phyloP scores from a whole-genome alignment of 92 coral and sea anemone species.

The Plumapathes pennacea region DNA sequence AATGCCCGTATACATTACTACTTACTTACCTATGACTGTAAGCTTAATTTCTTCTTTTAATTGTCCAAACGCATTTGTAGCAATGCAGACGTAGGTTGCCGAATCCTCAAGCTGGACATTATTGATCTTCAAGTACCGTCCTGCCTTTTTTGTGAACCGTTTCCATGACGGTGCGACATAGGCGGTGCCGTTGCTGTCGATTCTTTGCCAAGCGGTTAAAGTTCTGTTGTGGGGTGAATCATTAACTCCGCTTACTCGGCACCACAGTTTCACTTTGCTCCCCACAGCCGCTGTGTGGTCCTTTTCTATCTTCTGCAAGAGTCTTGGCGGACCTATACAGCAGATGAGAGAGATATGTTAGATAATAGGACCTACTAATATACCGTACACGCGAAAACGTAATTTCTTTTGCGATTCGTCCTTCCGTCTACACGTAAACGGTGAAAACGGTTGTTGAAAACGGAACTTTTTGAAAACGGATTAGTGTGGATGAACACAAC shows the following conservation, averaged over 20 bases:
- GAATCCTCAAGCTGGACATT: slow-evolving; percentile 53
- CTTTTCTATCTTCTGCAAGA: slow-evolving; percentile 31
- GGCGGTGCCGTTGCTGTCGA: background rate
- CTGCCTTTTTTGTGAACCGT: slow-evolving; percentile 39
- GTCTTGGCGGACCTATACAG: slow-evolving; percentile 44
- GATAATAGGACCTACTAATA: no score
- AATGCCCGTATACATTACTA: background rate
- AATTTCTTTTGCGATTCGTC: no score
- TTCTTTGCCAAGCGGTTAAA: slow-evolving; percentile 71
- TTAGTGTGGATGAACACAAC: no score
- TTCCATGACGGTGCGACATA: no score
- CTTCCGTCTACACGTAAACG: no score
- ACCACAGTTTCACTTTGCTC: slow-evolving; percentile 57
- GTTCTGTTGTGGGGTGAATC: slow-evolving; percentile 69
- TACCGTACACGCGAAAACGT: no score
- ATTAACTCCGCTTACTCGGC: slow-evolving; percentile 65
- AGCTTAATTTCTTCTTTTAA: slow-evolving; percentile 35
- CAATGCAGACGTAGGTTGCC: slow-evolving; percentile 69
- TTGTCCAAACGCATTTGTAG: slow-evolving; percentile 50
- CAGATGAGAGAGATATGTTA: background rate
- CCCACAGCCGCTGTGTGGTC: slow-evolving; percentile 64
- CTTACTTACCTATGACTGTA: slow-evolving; percentile 58
- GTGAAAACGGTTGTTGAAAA: no score
- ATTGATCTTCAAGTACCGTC: slow-evolving; percentile 60
- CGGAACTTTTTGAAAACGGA: no score